Evolutionary conservation across 1,140 invertebrate genomes (phyloP).

Genomic region (Heterodera carotae): DNA sequence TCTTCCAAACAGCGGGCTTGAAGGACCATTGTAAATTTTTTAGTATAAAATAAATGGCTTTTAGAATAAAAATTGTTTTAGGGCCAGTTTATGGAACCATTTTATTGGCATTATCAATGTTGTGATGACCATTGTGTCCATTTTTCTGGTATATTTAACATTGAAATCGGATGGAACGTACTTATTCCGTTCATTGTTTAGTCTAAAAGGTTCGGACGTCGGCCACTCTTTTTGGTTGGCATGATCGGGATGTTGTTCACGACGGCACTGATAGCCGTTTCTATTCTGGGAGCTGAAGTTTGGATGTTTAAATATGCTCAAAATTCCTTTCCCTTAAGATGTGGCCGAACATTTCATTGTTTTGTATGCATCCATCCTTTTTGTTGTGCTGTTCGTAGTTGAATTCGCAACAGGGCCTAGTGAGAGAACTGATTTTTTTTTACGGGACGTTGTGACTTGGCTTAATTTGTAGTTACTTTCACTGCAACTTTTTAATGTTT

Average conservation of each 20-base stretch:
- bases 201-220: slow-evolving; percentile 71
- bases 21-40: too few relatives aligned
- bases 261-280: slow-evolving; percentile 57
- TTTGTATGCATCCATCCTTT: slow-evolving; percentile 60
- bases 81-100: slow-evolving; percentile 83
- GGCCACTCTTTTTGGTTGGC: slow-evolving; percentile 70
- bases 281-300: slow-evolving; percentile 29
- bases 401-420: slow-evolving; percentile 58
- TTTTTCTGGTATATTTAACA: too few relatives aligned
- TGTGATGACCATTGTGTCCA: slow-evolving; percentile 80
- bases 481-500: background rate
- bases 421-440: too few relatives aligned
- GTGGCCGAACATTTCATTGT: slow-evolving; percentile 40
- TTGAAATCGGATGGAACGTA: too few relatives aligned
- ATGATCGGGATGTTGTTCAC: slow-evolving; percentile 62
- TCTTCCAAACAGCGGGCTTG: too few relatives aligned
- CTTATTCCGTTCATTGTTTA: too few relatives aligned
- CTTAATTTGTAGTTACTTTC: background rate
- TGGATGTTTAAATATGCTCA: background rate
- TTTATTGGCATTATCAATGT: slow-evolving; percentile 85
- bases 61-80: too few relatives aligned
- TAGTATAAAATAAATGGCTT: too few relatives aligned
- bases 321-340: background rate
- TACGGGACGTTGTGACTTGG: too few relatives aligned
- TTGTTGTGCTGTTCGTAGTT: slow-evolving; percentile 65